phyloP scores from a whole-genome alignment of 92 coral and sea anemone genomes.

The Palythoa grandis region DNA sequence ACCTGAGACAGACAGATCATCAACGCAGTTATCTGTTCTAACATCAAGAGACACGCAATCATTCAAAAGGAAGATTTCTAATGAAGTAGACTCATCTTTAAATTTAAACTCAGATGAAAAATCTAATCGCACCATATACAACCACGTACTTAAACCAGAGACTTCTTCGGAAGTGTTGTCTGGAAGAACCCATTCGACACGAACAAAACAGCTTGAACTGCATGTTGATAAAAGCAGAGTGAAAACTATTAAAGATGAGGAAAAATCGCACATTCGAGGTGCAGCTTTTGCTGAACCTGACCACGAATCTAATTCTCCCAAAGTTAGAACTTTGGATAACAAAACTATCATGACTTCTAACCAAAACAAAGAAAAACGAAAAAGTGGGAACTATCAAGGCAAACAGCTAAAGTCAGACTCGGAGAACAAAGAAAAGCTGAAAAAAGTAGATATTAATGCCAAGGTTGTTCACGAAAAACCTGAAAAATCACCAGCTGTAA shows the following conservation, averaged over 20 bases:
- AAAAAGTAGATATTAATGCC: slow-evolving; percentile 51
- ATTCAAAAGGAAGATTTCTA: slow-evolving; percentile 32
- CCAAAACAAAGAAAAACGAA: slow-evolving; percentile 29
- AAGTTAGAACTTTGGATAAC: slow-evolving; percentile 34
- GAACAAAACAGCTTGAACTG: slow-evolving; percentile 36
- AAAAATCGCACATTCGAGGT: slow-evolving; percentile 35
- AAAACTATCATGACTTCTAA: slow-evolving; percentile 36
- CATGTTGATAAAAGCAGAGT: slow-evolving; percentile 29
- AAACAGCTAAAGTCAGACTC: slow-evolving; percentile 8
- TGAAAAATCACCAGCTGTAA: slow-evolving; percentile 43
- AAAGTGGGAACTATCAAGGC: slow-evolving; percentile 43
- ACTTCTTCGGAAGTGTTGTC: slow-evolving; percentile 1
- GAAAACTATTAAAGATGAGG: slow-evolving; percentile 28
- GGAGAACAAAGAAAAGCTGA: slow-evolving; percentile 35
- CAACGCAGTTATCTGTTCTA: slow-evolving; percentile 30
- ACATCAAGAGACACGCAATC: slow-evolving; percentile 23
- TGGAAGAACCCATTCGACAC: not conserved
- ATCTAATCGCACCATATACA: slow-evolving; percentile 2
- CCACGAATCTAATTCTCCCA: slow-evolving; percentile 18
- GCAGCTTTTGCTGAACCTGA: slow-evolving; percentile 46
- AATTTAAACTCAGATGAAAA: slow-evolving; percentile 1
- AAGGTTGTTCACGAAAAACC: slow-evolving; percentile 43
- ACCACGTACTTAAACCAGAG: slow-evolving; percentile 7
- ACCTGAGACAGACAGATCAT: slow-evolving; percentile 56
- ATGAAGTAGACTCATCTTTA: slow-evolving; percentile 51